These are phyloP conservation scores for Kradibia gibbosae DNA, from an alignment of 1,140 invertebrate genomes.

Conservation along the genomic window DNA sequence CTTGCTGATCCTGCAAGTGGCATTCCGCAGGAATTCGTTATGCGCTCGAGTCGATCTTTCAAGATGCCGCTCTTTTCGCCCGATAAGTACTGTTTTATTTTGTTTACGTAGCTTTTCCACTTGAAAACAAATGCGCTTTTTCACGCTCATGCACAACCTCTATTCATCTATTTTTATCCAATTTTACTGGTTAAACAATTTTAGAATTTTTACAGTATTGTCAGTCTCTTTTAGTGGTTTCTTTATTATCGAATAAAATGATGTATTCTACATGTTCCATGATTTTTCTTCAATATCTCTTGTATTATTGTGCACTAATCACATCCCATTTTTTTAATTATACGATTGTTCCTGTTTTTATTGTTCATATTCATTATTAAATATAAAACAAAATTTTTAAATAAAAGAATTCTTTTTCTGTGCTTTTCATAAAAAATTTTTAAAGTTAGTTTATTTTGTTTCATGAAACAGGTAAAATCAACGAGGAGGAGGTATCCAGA, in stretches of 20 bases:
- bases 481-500: constrained; percentile 52
- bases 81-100: background rate
- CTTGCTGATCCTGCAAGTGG: constrained; percentile 6
- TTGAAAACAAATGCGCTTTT: background rate
- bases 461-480: constrained; percentile 39
- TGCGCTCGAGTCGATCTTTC: background rate
- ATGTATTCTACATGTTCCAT: background rate
- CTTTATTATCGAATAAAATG: background rate
- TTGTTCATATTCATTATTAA: no score
- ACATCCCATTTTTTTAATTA: no score
- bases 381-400: no score
- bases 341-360: background rate
- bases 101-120: background rate
- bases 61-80: background rate
- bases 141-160: background rate
- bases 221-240: background rate
- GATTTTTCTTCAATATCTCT: background rate
- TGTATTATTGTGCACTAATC: background rate
- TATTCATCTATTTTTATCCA: background rate
- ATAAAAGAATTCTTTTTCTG: no score
- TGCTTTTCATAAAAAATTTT: no score
- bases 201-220: background rate
- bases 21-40: background rate
- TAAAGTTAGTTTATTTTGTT: no score
- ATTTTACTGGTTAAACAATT: background rate